Percentiles rank a stretch among this genome's conserved stretches.
Conservation (phyloP, 2,113 vertebrate species). For the Uria lomvia region DNA sequence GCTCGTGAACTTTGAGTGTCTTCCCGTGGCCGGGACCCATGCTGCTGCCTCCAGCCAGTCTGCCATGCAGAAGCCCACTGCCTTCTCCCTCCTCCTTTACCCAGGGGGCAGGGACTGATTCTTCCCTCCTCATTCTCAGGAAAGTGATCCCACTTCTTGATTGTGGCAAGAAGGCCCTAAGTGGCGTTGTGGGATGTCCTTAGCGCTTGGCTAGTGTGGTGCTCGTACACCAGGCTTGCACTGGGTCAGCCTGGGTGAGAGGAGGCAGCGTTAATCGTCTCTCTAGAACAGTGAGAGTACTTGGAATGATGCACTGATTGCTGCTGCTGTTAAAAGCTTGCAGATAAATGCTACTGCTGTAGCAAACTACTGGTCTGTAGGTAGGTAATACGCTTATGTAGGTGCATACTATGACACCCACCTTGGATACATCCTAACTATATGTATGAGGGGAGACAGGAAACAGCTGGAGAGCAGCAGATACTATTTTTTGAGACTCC, state of each 20-base stretch:
- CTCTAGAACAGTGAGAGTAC: background rate
- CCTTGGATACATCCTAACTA: background rate
- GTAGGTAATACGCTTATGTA: background rate
- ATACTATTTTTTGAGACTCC: background rate
- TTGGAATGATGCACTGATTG: background rate
- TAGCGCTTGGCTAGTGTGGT: background rate
- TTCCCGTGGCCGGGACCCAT: background rate
- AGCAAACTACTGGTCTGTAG: background rate
- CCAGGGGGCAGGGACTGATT: background rate
- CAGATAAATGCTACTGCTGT: background rate
- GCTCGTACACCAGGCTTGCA: background rate
- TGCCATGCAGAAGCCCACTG: background rate
- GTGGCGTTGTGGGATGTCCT: background rate
- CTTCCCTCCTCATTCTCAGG: background rate
- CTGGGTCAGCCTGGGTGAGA: background rate
- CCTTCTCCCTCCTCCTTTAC: background rate
- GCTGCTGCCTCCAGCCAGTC: background rate
- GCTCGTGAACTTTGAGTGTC: background rate
- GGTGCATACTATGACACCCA: fast-evolving
- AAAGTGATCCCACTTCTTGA: background rate
- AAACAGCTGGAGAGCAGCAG: background rate
- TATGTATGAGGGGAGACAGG: background rate
- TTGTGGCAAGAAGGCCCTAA: background rate
- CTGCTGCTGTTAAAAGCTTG: background rate
- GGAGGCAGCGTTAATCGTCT: background rate